These are phyloP conservation scores for Podarcis raffonei DNA, from an alignment of 2,113 vertebrate species.

Conservation along the genomic window DNA sequence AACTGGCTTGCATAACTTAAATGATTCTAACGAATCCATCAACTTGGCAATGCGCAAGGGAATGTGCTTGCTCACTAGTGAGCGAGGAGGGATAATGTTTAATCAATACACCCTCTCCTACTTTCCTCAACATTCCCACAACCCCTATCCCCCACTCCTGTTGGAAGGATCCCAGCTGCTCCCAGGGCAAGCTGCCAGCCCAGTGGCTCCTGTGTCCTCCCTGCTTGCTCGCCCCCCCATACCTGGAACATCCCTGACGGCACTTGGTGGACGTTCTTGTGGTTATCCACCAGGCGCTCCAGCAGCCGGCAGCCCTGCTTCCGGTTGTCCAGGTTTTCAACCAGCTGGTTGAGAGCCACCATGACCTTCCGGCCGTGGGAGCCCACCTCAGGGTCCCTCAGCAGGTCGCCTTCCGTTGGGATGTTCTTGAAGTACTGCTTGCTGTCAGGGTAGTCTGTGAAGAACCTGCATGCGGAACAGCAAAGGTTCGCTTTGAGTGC, in stretches of 20 bases:
- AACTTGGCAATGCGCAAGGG: no score
- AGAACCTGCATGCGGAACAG: slow-evolving; percentile 24
- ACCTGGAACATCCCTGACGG: slow-evolving; percentile 38
- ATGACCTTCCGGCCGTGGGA: slow-evolving; percentile 46
- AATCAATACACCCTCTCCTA: no score
- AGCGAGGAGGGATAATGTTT: no score
- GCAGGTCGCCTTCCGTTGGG: background rate
- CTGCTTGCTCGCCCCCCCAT: background rate
- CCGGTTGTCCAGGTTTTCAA: slow-evolving; percentile 45
- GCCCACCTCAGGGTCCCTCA: background rate
- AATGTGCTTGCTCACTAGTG: no score
- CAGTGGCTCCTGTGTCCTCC: background rate
- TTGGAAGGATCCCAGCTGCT: background rate
- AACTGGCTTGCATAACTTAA: no score
- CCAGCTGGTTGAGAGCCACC: slow-evolving; percentile 21
- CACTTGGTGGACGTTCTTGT: slow-evolving; percentile 25
- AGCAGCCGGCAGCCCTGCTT: background rate
- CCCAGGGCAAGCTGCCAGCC: no score
- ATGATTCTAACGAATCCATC: no score
- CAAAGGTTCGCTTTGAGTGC: no score
- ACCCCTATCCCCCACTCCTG: no score
- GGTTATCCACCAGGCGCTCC: slow-evolving; percentile 25
- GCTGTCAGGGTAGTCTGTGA: slow-evolving; percentile 28
- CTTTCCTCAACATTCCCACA: no score
- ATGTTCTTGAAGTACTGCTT: slow-evolving; percentile 48